A percentile compares a stretch with the other conserved stretches of the same genome.
phyloP scores from a whole-genome alignment of 2,888 invertebrate genomes.

The Stenurella melanura region DNA sequence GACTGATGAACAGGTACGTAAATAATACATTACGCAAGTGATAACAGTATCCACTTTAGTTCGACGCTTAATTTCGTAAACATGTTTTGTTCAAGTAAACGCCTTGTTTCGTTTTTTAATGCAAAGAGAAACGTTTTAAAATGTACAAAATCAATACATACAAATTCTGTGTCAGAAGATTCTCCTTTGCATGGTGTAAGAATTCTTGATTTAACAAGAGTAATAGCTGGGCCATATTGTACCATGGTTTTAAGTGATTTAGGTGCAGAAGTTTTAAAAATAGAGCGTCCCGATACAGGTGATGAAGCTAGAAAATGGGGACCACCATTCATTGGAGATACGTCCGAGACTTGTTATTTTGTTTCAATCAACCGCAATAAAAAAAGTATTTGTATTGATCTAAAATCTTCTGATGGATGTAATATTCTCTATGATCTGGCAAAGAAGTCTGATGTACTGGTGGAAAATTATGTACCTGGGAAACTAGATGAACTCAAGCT shows the following conservation, averaged over 20 bases:
- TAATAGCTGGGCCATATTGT: conserved; percentile 95
- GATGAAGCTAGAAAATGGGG: conserved; percentile 96
- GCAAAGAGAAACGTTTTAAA: conserved; percentile 30
- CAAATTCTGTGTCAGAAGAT: conserved; percentile 43
- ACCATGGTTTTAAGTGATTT: conserved; percentile 95
- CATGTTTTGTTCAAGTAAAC: conserved; percentile 45
- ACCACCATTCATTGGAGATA: conserved; percentile 86
- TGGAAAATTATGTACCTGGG: conserved; percentile 97
- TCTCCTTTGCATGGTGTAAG: conserved; percentile 83
- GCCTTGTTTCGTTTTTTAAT: conserved; percentile 28
- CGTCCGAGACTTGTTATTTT: conserved; percentile 86
- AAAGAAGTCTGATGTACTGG: conserved; percentile 86
- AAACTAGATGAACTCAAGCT: conserved; percentile 85
- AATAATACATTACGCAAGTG: conserved; percentile 53
- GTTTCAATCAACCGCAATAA: conserved; percentile 94
- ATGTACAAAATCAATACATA: conserved; percentile 46
- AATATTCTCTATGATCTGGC: conserved; percentile 83
- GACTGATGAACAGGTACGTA: conserved; percentile 69
- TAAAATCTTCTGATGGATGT: conserved; percentile 82
- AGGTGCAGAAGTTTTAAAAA: conserved; percentile 94
- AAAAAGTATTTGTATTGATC: conserved; percentile 91
- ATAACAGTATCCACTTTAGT: conserved; percentile 39
- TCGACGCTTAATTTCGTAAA: conserved; percentile 36
- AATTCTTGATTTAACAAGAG: conserved; percentile 87
- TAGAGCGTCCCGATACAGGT: conserved; percentile 88